phyloP scores from a whole-genome alignment of 2,888 invertebrate genomes.

The Asteroscopus sphinx region DNA sequence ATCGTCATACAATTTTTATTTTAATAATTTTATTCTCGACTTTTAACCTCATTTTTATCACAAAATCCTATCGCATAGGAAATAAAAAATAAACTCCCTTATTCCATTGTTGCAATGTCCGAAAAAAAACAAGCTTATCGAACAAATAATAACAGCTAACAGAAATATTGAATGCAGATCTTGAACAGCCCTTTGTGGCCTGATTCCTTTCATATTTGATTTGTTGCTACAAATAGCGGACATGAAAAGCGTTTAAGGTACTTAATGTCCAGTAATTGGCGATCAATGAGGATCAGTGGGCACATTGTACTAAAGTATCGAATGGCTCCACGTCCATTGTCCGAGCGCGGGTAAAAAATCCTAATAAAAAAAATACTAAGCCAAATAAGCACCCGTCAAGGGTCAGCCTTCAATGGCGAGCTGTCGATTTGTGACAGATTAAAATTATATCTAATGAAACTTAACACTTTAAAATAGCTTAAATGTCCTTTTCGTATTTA shows the following conservation, averaged over 20 bases:
- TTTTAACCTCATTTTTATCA: constrained; percentile 68
- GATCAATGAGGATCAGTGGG: constrained; percentile 90
- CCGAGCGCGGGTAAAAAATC: constrained; percentile 74
- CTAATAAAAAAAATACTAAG: constrained; percentile 73
- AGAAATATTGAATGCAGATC: constrained; percentile 79
- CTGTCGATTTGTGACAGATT: constrained; percentile 81
- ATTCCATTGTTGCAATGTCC: constrained; percentile 72
- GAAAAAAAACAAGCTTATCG: constrained; percentile 78
- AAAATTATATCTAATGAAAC: constrained; percentile 59
- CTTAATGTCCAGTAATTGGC: constrained; percentile 90
- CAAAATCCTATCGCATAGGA: constrained; percentile 65
- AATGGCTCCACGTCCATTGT: constrained; percentile 78
- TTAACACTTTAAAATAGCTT: constrained; percentile 34
- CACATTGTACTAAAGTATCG: constrained; percentile 86
- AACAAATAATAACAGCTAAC: constrained; percentile 77
- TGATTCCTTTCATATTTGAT: constrained; percentile 83
- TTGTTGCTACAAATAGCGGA: constrained; percentile 88
- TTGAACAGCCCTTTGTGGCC: constrained; percentile 80
- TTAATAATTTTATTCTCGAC: constrained; percentile 32
- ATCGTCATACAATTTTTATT: background rate
- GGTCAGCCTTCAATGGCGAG: constrained; percentile 76
- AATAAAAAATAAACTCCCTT: constrained; percentile 69
- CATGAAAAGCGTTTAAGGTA: constrained; percentile 88
- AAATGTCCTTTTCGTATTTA: background rate
- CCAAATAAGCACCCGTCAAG: constrained; percentile 77